Conservation (phyloP, 2,888 invertebrate genomes). For the Tridacna crocea region DNA sequence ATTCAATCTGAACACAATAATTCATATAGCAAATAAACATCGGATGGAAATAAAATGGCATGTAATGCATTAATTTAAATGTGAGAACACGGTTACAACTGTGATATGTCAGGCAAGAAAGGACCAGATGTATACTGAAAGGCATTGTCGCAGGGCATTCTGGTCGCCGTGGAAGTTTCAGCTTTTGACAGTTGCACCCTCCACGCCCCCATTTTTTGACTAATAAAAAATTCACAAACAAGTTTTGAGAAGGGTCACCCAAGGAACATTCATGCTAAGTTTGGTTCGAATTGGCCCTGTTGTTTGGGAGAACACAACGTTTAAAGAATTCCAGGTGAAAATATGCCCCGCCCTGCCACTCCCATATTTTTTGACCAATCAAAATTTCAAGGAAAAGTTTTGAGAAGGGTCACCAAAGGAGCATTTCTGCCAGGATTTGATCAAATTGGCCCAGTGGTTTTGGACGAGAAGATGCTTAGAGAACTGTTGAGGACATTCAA, state of each 20-base stretch:
- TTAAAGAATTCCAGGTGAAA: background rate
- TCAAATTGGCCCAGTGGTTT: background rate
- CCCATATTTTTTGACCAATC: background rate
- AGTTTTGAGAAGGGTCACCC: conserved; percentile 4
- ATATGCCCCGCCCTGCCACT: no score
- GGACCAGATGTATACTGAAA: no score
- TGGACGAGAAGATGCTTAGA: no score
- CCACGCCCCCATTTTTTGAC: conserved; percentile 3
- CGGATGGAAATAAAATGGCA: no score
- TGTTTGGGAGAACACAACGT: background rate
- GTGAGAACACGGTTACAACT: no score
- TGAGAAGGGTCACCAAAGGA: background rate
- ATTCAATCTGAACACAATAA: no score
- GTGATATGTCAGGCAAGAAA: no score
- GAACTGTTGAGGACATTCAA: no score
- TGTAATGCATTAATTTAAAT: no score
- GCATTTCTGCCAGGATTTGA: background rate
- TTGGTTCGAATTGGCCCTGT: background rate
- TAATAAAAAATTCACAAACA: conserved; percentile 9
- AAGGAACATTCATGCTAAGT: conserved; percentile 16
- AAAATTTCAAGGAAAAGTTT: background rate
- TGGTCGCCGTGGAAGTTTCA: no score
- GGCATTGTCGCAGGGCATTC: no score
- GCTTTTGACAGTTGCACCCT: background rate
- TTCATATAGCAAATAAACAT: no score